Evolutionary conservation across 2,113 vertebrate species (phyloP).

Genomic region (Rynchops niger): DNA sequence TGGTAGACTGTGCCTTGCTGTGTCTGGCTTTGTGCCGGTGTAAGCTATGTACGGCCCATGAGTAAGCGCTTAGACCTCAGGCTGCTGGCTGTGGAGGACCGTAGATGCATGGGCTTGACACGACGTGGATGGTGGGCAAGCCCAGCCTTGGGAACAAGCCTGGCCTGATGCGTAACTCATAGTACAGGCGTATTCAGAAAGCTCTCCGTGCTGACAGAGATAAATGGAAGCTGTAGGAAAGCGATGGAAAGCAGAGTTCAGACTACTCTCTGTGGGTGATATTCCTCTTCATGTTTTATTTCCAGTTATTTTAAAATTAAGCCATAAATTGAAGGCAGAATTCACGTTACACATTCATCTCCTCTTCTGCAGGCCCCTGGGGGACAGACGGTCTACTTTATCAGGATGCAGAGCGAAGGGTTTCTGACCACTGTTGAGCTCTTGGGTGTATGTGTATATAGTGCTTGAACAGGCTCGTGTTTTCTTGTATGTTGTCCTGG

Average conservation of each 20-base stretch:
- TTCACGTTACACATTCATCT: slow-evolving; percentile 32
- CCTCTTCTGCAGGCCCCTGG: background rate
- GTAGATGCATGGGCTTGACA: background rate
- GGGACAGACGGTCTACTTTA: slow-evolving; percentile 10
- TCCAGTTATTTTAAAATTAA: slow-evolving; percentile 63
- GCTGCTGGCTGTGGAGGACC: background rate
- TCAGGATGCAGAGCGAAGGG: background rate
- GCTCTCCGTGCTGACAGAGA: background rate
- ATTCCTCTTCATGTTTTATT: slow-evolving; percentile 52
- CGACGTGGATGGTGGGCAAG: accelerated
- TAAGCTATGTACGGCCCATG: background rate
- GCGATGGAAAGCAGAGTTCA: slow-evolving; percentile 27
- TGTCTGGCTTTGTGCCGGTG: background rate
- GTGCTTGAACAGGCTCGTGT: background rate
- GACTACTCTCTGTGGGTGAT: slow-evolving; percentile 1
- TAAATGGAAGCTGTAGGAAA: slow-evolving; percentile 14
- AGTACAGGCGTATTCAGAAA: background rate
- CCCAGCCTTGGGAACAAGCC: background rate
- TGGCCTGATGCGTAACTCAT: background rate
- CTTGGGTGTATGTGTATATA: background rate
- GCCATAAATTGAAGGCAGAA: slow-evolving; percentile 22
- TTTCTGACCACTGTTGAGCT: background rate
- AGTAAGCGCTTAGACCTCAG: background rate
- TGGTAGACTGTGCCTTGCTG: background rate
- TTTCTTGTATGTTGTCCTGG: background rate